Base-by-base conservation (phyloP, 2,113 vertebrate genomes). In the Pygoscelis adeliae region DNA sequence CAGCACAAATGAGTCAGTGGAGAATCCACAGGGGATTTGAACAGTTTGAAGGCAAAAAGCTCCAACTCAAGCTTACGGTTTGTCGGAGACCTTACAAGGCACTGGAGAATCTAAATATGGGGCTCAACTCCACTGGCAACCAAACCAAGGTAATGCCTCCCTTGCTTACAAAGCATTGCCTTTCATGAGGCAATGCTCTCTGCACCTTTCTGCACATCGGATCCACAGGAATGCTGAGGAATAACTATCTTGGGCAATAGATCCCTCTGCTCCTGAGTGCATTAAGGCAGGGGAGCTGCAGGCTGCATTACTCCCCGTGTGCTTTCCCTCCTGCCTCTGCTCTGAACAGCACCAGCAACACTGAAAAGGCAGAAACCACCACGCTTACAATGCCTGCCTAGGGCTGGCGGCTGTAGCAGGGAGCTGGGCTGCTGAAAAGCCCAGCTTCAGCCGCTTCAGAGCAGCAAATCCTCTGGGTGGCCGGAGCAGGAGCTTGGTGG, bases 1-100 rank as follows among this genome's bases (percentile, higher is more conserved):
- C 92, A 93, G 92, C 0, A 3, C 74, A 93, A 96, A 97, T 95
- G 96, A 93, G 93, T 88, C 79, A 83, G 87, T 36, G 62, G 71
- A 93, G 93, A 91, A 83, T 73, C 93, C 87, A 67, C 5, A 3
- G 82, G 85, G 77, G 62, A 96, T 92, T 95, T 6, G 4, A 84
- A 69, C 12, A 85, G 65, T 71, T 79, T 85, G 81, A 89, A 83
- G 88, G 89, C 55, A 92, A 76, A 89, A 93, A 59, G 8, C 56
- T 79, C 55, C 61, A 91, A 66, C 84, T 93, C 82, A 67, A 63
- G 42, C 87, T 52, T 93, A 5, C 1, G 3, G 58, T 90, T 80
- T 62, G 44, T 58, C 7, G 2, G 55, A 88, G 67, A 58, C 58
- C 38, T 80, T 77, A 76, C 82, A 38, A 77, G 49, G 58, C 82